These are phyloP conservation scores for Penaeus indicus DNA, from an alignment of 1,140 invertebrate genomes.

Conservation along the genomic window DNA sequence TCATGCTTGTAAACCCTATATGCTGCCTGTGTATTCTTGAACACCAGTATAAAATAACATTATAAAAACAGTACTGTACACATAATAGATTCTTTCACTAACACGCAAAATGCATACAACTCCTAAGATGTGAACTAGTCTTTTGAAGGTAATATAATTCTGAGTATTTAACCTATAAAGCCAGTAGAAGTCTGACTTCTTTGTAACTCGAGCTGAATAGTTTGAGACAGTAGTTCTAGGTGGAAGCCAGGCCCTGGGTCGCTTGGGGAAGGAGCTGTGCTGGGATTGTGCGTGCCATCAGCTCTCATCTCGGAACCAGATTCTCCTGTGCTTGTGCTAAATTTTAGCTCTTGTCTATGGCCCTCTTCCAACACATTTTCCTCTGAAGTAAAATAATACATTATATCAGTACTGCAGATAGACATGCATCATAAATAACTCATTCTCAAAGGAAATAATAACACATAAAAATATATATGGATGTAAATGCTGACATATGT, in stretches of 20 bases:
- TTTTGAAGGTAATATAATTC: no score
- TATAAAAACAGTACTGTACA: neutral
- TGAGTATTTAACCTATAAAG: no score
- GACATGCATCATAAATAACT: no score
- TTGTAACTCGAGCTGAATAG: slow-evolving; percentile 46
- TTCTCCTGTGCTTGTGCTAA: neutral
- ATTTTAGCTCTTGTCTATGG: neutral
- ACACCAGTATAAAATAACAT: neutral
- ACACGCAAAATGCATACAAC: no score
- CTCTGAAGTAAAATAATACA: neutral
- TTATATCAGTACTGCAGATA: no score
- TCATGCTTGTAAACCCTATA: no score
- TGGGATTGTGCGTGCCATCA: neutral
- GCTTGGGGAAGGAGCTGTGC: neutral
- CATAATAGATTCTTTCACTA: neutral
- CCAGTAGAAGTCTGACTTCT: slow-evolving; percentile 22
- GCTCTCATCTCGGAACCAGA: neutral
- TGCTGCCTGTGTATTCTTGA: slow-evolving; percentile 2
- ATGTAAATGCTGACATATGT: no score
- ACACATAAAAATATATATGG: no score
- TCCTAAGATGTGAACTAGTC: no score
- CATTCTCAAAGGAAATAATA: no score
- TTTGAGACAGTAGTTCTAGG: slow-evolving; percentile 38
- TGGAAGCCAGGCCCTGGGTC: slow-evolving; percentile 44
- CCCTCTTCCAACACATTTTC: neutral